Conservation (phyloP, 1,140 invertebrate genomes). For the Nephotettix cincticeps region DNA sequence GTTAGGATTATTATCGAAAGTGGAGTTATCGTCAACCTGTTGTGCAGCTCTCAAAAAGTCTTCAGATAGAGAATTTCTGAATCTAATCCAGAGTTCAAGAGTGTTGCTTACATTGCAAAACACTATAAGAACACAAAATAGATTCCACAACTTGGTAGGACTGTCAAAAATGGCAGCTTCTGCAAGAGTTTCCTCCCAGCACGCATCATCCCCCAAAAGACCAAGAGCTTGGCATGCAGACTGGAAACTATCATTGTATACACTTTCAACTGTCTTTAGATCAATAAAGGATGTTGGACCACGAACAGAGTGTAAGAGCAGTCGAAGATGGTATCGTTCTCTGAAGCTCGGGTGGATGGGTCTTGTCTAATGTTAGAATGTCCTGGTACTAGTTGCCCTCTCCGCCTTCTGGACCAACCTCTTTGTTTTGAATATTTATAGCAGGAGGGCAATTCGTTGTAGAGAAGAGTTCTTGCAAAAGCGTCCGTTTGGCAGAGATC, state of each 20-base stretch:
- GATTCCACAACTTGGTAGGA: too few species aligned
- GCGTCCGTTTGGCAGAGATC: neutral
- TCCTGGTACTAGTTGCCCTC: too few species aligned
- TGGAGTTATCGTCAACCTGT: too few species aligned
- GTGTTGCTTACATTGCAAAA: neutral
- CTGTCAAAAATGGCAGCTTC: too few species aligned
- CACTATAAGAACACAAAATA: neutral
- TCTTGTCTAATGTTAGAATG: neutral
- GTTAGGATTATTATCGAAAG: too few species aligned
- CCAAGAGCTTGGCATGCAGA: constrained; percentile 42
- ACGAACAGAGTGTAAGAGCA: constrained; percentile 49
- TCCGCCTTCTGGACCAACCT: neutral
- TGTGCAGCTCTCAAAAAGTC: too few species aligned
- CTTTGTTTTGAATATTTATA: neutral
- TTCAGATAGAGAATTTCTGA: neutral
- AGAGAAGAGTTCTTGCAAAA: neutral
- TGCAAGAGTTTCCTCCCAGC: constrained; percentile 35
- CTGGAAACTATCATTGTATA: constrained; percentile 40
- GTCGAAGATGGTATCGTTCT: constrained; percentile 48
- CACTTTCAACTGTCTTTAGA: constrained; percentile 45
- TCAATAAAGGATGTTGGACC: constrained; percentile 45
- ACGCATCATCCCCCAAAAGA: too few species aligned
- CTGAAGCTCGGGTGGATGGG: constrained; percentile 44
- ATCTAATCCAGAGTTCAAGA: too few species aligned
- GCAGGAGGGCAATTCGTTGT: neutral